phyloP scores from a whole-genome alignment of 2,113 vertebrate species.

The Chaenocephalus aceratus region DNA sequence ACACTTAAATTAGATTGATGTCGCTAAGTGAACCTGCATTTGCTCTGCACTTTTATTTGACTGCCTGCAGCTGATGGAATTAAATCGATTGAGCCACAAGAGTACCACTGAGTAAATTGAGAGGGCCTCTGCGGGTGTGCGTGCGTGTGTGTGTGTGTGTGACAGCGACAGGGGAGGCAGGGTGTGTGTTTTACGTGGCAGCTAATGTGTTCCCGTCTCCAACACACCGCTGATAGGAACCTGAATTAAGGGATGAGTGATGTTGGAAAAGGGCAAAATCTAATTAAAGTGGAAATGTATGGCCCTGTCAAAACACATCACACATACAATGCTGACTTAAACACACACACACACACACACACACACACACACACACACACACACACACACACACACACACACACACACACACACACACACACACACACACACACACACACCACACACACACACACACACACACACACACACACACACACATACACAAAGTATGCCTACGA shows the following conservation, averaged over 20 bases:
- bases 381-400: no score
- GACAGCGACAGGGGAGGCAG: slow-evolving; percentile 6
- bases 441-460: no score
- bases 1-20: slow-evolving; percentile 51
- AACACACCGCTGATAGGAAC: slow-evolving; percentile 39
- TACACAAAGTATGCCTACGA: no score
- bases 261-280: slow-evolving; percentile 58
- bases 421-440: no score
- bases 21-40: slow-evolving; percentile 47
- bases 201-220: slow-evolving; percentile 13
- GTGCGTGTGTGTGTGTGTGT: not conserved
- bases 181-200: slow-evolving; percentile 18
- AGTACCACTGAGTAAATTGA: slow-evolving; percentile 44
- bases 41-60: slow-evolving; percentile 36
- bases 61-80: slow-evolving; percentile 52
- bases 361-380: slow-evolving; percentile 15
- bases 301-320: slow-evolving; percentile 56
- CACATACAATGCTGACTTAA: slow-evolving; percentile 26
- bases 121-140: not conserved
- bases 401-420: no score
- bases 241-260: slow-evolving; percentile 37
- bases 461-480: no score
- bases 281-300: slow-evolving; percentile 73
- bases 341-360: slow-evolving; percentile 20
- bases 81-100: slow-evolving; percentile 42